A percentile compares a stretch with the other conserved stretches of the same genome.
phyloP scores from a whole-genome alignment of 2,113 vertebrate species.

The Aegotheles bennettii region DNA sequence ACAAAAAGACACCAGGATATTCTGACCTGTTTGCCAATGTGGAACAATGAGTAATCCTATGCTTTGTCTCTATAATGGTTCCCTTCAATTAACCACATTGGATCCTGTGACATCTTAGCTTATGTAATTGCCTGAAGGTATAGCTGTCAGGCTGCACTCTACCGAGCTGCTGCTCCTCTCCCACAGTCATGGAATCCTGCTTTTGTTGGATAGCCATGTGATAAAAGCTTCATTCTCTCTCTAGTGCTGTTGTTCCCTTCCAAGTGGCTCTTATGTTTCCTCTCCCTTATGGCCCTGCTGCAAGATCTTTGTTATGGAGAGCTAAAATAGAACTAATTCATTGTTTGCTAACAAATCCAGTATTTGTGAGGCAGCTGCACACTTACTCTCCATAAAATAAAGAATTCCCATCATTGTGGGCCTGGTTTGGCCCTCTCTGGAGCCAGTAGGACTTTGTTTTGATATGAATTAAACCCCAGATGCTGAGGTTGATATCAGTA shows the following conservation, averaged over 20 bases:
- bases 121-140: not conserved
- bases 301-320: not conserved
- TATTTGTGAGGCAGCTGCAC: not conserved
- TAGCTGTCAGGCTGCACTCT: not conserved
- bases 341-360: not conserved
- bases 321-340: slow-evolving; percentile 11
- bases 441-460: not conserved
- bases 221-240: slow-evolving; percentile 13
- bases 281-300: not conserved
- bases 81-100: not conserved
- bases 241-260: slow-evolving; percentile 23
- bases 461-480: not conserved
- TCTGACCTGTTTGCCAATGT: not conserved
- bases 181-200: not conserved
- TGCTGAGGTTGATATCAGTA: not conserved
- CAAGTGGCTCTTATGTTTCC: slow-evolving; percentile 34
- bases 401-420: not conserved
- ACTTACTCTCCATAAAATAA: not conserved
- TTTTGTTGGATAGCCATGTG: not conserved
- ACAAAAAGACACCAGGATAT: not conserved
- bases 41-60: not conserved
- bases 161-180: not conserved
- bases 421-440: not conserved
- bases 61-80: not conserved
- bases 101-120: not conserved